Evolutionary conservation across 2,797 vertebrate genomes (phyloP), one percentile per base, ranked within the genome.

Genomic region (Lophotriccus pileatus): DNA sequence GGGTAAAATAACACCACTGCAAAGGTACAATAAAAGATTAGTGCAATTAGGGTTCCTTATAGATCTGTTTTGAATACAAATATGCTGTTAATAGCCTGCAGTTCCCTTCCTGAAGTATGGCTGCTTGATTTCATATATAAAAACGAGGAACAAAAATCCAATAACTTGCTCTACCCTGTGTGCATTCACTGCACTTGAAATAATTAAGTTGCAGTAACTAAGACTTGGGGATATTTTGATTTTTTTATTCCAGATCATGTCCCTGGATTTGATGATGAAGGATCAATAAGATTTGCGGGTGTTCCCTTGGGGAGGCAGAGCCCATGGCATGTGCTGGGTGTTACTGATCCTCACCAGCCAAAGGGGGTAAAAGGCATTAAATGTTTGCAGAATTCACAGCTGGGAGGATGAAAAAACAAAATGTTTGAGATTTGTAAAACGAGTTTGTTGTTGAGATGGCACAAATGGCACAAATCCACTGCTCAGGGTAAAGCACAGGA

Each of bases 41-140:
- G 39, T 63, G 32, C 67, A 30, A 39, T 90, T 79, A 73, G 25
- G 8, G 52, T 68, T 59, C 50, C 60, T 62, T 30, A 32, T 44
- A 59, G 60, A 58, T 93, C 50, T 91, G 43, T 76, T 91, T 75
- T 62, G 93, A 94, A 88, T 84, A 63, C 63, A 81, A 6, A 63
- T 59, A 37, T 1, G 5, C 59, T 59, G 30, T 27, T 84, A 75
- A 55, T 32, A 79, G 50, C 39, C 58, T 73, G 44, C 50, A 69
- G 16, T 93, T 78, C 80, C 80, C 32, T 39, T 91, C 39, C 46
- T 56, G 36, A 81, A 75, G 14, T 37, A 23, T n/a, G 37, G 46
- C 53, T 59, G n/a, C 68, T 84, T 64, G 82, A 43, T 94, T 82
- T 88, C 44, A 18, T 81, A 23, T 43, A 36, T 24, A 58, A 64